phyloP scores from a whole-genome alignment of 2,888 invertebrate genomes.

The Nematopogon swammerdamellus region DNA sequence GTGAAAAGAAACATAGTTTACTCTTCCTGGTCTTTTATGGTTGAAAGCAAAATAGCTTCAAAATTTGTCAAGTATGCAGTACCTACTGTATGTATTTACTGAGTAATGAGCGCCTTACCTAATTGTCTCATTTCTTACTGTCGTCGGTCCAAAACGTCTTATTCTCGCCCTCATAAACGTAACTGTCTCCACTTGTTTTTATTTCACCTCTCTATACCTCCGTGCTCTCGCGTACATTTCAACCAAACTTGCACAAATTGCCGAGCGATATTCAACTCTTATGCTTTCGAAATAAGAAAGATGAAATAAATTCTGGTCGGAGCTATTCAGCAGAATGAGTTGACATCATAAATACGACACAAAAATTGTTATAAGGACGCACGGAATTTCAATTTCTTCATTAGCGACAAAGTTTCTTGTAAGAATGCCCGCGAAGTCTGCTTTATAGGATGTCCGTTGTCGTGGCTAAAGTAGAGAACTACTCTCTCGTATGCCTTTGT shows the following conservation, averaged over 20 bases:
- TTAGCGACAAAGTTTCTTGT: conserved; percentile 20
- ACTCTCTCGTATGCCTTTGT: too few species aligned
- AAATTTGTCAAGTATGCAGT: too few species aligned
- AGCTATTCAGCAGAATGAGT: not conserved
- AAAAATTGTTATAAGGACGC: conserved; percentile 35
- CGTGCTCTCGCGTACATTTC: conserved; percentile 56
- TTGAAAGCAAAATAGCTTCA: too few species aligned
- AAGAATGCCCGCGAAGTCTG: too few species aligned
- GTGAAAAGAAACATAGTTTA: too few species aligned
- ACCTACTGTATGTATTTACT: too few species aligned
- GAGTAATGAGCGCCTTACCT: conserved; percentile 18
- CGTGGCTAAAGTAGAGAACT: too few species aligned
- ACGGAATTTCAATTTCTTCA: conserved; percentile 54
- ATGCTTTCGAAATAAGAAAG: conserved; percentile 4
- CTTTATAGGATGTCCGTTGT: too few species aligned
- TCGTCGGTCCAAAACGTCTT: conserved; percentile 54
- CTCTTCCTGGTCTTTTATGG: too few species aligned
- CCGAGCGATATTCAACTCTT: conserved; percentile 21
- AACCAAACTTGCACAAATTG: conserved; percentile 35
- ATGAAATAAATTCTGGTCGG: too few species aligned
- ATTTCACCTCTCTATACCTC: conserved; percentile 50
- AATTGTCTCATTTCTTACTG: conserved; percentile 44
- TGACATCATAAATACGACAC: not conserved
- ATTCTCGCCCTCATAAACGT: conserved; percentile 59
- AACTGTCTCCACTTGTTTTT: conserved; percentile 55